phyloP scores from a whole-genome alignment of 2,888 invertebrate species.

The Noctua pronuba region DNA sequence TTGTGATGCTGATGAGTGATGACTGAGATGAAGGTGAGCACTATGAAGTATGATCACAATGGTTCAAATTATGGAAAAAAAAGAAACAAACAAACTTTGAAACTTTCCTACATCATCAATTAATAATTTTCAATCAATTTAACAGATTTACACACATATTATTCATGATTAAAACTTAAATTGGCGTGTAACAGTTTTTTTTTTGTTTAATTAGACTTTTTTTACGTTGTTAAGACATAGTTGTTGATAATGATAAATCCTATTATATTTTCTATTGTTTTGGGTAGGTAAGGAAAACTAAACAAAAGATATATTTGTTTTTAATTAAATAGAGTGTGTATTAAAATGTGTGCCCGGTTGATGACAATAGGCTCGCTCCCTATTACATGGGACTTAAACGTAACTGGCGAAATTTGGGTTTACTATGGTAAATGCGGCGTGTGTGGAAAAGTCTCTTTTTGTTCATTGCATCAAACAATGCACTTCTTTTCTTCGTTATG shows the following conservation, averaged over 20 bases:
- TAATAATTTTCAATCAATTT: not conserved
- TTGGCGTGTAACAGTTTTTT: constrained; percentile 11
- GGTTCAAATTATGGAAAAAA: too few relatives aligned
- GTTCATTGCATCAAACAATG: not conserved
- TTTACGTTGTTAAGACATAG: not conserved
- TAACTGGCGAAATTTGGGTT: not conserved
- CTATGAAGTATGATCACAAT: too few relatives aligned
- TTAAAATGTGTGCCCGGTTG: not conserved
- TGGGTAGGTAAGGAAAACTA: constrained; percentile 30
- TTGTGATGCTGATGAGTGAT: too few relatives aligned
- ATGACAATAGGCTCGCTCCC: too few relatives aligned
- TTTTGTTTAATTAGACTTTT: not conserved
- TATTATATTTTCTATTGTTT: not conserved
- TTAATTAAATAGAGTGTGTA: not conserved
- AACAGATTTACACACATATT: not conserved
- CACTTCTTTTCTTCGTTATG: not conserved
- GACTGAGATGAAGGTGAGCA: too few relatives aligned
- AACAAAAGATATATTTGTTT: not conserved
- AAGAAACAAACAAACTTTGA: too few relatives aligned
- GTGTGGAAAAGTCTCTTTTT: not conserved
- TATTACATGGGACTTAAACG: not conserved
- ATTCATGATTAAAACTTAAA: constrained; percentile 46
- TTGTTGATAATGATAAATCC: constrained; percentile 12
- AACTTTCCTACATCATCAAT: too few relatives aligned
- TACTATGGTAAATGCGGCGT: too few relatives aligned